Evolutionary conservation across 2,797 vertebrate genomes (phyloP), one percentile per base, ranked within the genome.

Genomic region (Myiothlypis chrysogaster): DNA sequence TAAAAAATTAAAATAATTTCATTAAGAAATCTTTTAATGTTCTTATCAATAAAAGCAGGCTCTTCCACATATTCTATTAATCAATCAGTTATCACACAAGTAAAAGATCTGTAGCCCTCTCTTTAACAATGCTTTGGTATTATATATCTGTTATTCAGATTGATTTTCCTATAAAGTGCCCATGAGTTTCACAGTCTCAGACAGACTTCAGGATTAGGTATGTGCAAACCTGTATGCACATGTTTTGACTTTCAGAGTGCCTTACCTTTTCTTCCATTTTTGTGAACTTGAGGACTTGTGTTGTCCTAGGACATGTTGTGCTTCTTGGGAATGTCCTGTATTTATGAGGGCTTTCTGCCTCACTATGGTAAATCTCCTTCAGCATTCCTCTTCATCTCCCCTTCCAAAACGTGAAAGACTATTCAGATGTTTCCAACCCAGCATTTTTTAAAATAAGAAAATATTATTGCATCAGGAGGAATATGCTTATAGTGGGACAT

Each of bases 401-500:
- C 57, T 49, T 93, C 37, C 49, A 32, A 61, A 95, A 34, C 37
- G 60, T 8, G 9, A 84, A 90, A 82, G 56, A 63, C 47, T 70
- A 52, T 71, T 93, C 75, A 91, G 41, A 64, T 91, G 60, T 87
- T 93, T 94, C 69, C 65, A 88, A 88, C 50, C 5, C 18, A 37
- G 50, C 57, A 24, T 64, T 83, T 93, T 90, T 95, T 11, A 19
- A 21, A 84, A n/a, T 49, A 75, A 88, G 76, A 87, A 96, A 96
- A 95, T 88, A 91, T 70, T 96, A 63, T 53, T 96, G n/a, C 69
- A 83, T 87, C 76, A 66, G 82, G 65, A 92, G 61, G 65, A 95
- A 65, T 91, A 24, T 86, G 91, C 63, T 96, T 95, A 12, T 41
- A 89, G 50, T 81, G 57, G 72, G 75, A 94, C 35, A 43, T 6